Percentiles rank a stretch among this genome's conserved stretches.
These are phyloP conservation scores for Heteromurus nitidus DNA, from an alignment of 2,888 invertebrate genomes.

Conservation along the genomic window DNA sequence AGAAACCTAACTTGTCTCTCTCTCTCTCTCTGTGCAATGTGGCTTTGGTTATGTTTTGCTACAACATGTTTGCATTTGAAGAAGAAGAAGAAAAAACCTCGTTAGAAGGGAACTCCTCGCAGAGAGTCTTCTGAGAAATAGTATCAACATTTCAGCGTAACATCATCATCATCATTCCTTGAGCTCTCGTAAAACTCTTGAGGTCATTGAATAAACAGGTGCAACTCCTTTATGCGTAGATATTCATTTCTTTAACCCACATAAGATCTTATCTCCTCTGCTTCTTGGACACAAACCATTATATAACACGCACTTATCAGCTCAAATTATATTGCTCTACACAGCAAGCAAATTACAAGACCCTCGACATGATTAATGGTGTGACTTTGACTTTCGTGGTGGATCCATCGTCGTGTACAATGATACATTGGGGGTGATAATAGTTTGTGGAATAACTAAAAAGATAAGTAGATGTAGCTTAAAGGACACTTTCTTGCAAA, in stretches of 20 bases:
- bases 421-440: conserved; percentile 27
- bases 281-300: too few species aligned
- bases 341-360: conserved; percentile 27
- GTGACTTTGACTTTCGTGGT: conserved; percentile 52
- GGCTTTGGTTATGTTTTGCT: too few species aligned
- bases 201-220: conserved; percentile 42
- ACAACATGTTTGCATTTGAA: too few species aligned
- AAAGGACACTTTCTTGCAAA: conserved; percentile 43
- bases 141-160: not conserved
- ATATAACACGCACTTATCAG: not conserved
- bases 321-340: not conserved
- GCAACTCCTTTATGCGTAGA: too few species aligned
- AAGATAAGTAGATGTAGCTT: too few species aligned
- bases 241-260: too few species aligned
- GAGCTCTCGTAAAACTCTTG: conserved; percentile 13
- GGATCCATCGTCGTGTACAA: conserved; percentile 25
- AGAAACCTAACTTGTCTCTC: conserved; percentile 13
- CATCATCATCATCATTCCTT: not conserved
- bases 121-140: not conserved
- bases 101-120: not conserved
- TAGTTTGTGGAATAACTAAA: conserved; percentile 13
- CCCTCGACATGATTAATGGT: conserved; percentile 53
- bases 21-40: too few species aligned
- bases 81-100: conserved; percentile 6
- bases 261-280: too few species aligned